These are phyloP conservation scores for Drosophila mimica DNA, from an alignment of 2,888 invertebrate species.

Conservation along the genomic window DNA sequence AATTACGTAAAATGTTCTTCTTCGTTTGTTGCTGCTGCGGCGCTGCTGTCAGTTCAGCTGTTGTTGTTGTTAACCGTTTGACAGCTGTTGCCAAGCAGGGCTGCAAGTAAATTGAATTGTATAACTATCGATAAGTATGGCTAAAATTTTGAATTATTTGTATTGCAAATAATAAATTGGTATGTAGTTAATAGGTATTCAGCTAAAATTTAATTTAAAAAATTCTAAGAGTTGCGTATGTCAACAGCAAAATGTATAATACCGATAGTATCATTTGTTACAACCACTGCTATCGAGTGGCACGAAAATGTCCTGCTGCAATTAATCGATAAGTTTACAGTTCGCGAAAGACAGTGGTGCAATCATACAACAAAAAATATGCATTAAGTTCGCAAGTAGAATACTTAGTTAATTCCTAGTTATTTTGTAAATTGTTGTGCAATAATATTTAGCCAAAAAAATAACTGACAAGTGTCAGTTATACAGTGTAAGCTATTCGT, in stretches of 20 bases:
- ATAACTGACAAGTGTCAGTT: constrained; percentile 30
- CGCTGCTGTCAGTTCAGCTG: constrained; percentile 68
- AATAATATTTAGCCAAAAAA: constrained; percentile 70
- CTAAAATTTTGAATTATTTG: neutral
- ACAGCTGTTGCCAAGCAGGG: constrained; percentile 61
- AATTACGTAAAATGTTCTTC: constrained; percentile 78
- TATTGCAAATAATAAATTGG: neutral
- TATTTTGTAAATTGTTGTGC: constrained; percentile 72
- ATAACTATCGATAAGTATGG: constrained; percentile 19
- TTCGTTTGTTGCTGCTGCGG: constrained; percentile 59
- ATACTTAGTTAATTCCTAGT: constrained; percentile 75
- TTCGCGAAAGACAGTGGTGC: constrained; percentile 49
- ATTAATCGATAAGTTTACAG: constrained; percentile 41
- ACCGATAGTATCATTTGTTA: constrained; percentile 23
- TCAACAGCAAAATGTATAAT: neutral
- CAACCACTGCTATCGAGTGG: constrained; percentile 5
- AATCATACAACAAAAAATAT: constrained; percentile 64
- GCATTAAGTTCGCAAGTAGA: constrained; percentile 63
- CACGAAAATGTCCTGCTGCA: constrained; percentile 36
- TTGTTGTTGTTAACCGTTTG: constrained; percentile 55
- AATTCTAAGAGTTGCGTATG: no score
- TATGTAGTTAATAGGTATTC: neutral
- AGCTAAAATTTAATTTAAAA: neutral
- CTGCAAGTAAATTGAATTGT: constrained; percentile 23
- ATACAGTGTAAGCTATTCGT: constrained; percentile 30